Evolutionary conservation across 2,113 vertebrate species (phyloP).

Genomic region (Hippolais icterina): DNA sequence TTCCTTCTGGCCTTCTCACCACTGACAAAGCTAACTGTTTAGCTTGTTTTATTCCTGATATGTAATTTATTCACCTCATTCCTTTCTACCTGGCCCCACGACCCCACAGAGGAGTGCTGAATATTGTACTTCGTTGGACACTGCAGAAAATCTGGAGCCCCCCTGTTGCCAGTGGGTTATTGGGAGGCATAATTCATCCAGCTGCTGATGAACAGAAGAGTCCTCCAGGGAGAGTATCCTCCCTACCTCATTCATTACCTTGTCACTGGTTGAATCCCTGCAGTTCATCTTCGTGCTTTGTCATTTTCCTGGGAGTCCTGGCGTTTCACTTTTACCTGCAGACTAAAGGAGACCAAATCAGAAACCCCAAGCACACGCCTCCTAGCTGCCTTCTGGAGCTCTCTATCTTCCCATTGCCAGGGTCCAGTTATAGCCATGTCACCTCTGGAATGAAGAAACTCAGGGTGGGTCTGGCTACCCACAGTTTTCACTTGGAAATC

Average conservation of each 20-base stretch:
- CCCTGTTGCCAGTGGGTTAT: not conserved
- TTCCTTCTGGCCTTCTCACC: not conserved
- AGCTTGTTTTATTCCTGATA: not conserved
- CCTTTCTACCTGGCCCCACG: not conserved
- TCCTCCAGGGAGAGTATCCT: not conserved
- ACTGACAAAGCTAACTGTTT: not conserved
- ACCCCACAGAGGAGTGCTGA: not conserved
- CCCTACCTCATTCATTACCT: not conserved
- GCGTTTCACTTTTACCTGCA: not conserved
- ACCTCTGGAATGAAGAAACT: not conserved
- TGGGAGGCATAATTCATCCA: not conserved
- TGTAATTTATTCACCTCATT: not conserved
- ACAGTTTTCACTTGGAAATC: constrained; percentile 21
- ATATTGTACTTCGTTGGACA: not conserved
- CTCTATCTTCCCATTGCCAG: not conserved
- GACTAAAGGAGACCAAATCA: not conserved
- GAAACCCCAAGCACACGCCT: not conserved
- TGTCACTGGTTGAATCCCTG: not conserved
- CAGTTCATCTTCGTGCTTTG: not conserved
- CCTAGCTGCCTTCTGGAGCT: not conserved
- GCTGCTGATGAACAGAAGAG: not conserved
- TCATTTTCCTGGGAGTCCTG: not conserved
- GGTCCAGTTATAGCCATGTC: not conserved
- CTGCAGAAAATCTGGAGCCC: not conserved
- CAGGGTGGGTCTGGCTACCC: not conserved